These are phyloP conservation scores for Artibeus lituratus DNA, from an alignment of 2,797 vertebrate species.

Conservation along the genomic window DNA sequence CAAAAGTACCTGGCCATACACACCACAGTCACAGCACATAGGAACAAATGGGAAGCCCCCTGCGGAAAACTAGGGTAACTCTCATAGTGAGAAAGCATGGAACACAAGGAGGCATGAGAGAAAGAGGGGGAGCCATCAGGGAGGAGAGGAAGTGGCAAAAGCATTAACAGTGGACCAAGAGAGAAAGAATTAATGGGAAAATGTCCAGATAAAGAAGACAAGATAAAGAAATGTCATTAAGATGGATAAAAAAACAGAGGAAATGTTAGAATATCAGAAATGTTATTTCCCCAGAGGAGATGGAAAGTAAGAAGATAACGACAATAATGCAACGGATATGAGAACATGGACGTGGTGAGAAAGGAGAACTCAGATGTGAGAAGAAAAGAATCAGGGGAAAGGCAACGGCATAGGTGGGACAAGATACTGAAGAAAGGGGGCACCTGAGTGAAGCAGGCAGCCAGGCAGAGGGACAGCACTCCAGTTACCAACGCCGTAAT, in stretches of 20 bases:
- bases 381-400: not conserved
- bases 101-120: not conserved
- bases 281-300: not conserved
- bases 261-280: not conserved
- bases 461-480: not conserved
- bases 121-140: not conserved
- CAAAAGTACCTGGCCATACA: not conserved
- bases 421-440: not conserved
- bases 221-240: not conserved
- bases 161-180: not conserved
- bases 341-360: not conserved
- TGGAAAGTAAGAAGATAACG: not conserved
- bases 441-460: not conserved
- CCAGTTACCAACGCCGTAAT: fast-evolving
- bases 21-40: not conserved
- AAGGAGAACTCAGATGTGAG: not conserved
- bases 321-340: not conserved
- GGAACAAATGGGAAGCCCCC: not conserved
- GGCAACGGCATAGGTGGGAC: not conserved
- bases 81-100: not conserved
- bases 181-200: not conserved
- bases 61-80: not conserved
- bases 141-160: not conserved
- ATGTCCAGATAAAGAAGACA: not conserved
- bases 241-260: not conserved